phyloP scores from a whole-genome alignment of 2,113 vertebrate species.

The Pelusios castaneus region DNA sequence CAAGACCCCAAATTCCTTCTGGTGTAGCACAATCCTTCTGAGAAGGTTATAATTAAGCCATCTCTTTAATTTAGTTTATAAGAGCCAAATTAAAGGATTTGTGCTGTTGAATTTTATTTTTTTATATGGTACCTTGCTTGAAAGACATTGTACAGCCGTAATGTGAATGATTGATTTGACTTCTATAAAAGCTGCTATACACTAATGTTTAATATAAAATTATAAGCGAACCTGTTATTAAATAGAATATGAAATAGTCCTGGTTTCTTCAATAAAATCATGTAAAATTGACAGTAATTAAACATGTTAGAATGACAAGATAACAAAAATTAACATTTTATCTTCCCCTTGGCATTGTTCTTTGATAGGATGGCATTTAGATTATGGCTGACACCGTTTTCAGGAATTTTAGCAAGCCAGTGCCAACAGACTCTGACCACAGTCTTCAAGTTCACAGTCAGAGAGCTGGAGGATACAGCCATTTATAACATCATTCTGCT shows the following conservation, averaged over 20 bases:
- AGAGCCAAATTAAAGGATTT: neutral
- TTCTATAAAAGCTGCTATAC: constrained; percentile 24
- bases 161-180: constrained; percentile 31
- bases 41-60: constrained; percentile 43
- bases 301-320: neutral
- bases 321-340: constrained; percentile 4
- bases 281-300: constrained; percentile 30
- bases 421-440: constrained; percentile 20
- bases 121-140: constrained; percentile 3
- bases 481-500: neutral
- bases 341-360: neutral
- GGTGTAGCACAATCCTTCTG: neutral
- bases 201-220: constrained; percentile 37
- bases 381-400: neutral
- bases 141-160: constrained; percentile 6
- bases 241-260: constrained; percentile 8
- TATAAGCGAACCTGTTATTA: constrained; percentile 34
- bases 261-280: constrained; percentile 24
- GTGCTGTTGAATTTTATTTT: constrained; percentile 45
- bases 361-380: constrained; percentile 1
- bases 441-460: neutral
- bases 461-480: neutral
- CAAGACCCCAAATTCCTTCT: constrained; percentile 1
- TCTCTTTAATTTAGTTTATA: constrained; percentile 15
- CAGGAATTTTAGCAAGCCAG: neutral